These are phyloP conservation scores for Baccha elongata DNA, from an alignment of 2,888 invertebrate genomes.

Conservation along the genomic window DNA sequence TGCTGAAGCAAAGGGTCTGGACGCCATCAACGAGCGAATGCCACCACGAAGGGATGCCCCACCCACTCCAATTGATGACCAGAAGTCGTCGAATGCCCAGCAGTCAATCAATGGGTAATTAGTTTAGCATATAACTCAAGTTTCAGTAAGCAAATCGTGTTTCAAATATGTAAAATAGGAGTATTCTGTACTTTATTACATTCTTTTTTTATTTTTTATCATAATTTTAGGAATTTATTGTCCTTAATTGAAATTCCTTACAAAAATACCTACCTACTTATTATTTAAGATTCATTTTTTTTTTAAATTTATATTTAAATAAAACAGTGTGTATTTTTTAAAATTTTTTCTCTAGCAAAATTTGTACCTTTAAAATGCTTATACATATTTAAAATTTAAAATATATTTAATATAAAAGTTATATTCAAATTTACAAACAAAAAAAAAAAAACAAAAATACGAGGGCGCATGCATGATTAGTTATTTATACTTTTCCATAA, in stretches of 20 bases:
- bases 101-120: conserved; percentile 71
- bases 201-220: conserved; percentile 40
- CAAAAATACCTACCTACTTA: too few relatives aligned
- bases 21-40: conserved; percentile 99
- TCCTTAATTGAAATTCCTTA: too few relatives aligned
- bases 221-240: not conserved
- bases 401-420: conserved; percentile 58
- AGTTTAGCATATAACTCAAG: conserved; percentile 42
- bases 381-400: conserved; percentile 49
- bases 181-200: conserved; percentile 46
- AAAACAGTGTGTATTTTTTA: conserved; percentile 63
- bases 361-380: conserved; percentile 69
- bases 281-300: conserved; percentile 16
- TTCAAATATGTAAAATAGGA: conserved; percentile 69
- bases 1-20: conserved; percentile 99
- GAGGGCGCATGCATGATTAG: conserved; percentile 30
- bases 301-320: conserved; percentile 3
- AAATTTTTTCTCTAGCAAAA: conserved; percentile 66
- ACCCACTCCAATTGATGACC: conserved; percentile 84
- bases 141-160: conserved; percentile 68
- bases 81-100: conserved; percentile 56
- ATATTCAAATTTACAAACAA: conserved; percentile 68
- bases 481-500: conserved; percentile 50
- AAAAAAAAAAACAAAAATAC: conserved; percentile 9
- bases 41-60: conserved; percentile 95